phyloP scores from a whole-genome alignment of 2,888 invertebrate species.

The Aradus depressus region DNA sequence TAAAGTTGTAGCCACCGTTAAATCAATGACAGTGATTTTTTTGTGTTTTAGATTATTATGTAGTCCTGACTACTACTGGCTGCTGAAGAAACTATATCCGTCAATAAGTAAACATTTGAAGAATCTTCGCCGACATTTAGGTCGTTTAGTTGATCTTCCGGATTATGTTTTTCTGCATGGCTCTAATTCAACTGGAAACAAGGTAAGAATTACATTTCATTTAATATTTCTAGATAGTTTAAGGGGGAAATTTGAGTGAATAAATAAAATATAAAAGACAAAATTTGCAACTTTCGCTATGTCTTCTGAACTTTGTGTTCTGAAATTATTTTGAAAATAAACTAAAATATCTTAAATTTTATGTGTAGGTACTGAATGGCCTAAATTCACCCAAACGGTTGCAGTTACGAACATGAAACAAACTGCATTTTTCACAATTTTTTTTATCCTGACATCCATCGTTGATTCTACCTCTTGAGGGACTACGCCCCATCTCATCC shows the following conservation, averaged over 20 bases:
- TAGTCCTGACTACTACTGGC: conserved; percentile 23
- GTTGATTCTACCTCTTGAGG: too few relatives aligned
- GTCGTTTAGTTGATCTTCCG: conserved; percentile 35
- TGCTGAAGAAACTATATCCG: conserved; percentile 19
- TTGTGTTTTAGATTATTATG: conserved; percentile 20
- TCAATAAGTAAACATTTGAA: conserved; percentile 22
- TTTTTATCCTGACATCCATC: too few relatives aligned
- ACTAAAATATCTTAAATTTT: neutral
- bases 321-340: neutral
- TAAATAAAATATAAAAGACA: too few relatives aligned
- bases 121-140: conserved; percentile 29
- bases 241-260: too few relatives aligned
- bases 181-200: conserved; percentile 38
- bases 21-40: conserved; percentile 2
- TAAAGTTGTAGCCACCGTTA: neutral
- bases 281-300: too few relatives aligned
- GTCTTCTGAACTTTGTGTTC: neutral
- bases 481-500: too few relatives aligned
- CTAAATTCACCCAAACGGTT: too few relatives aligned
- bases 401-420: too few relatives aligned
- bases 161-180: conserved; percentile 38
- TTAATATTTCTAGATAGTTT: neutral
- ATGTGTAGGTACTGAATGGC: too few relatives aligned
- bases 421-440: too few relatives aligned
- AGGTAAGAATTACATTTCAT: conserved; percentile 33